These are phyloP conservation scores for Hemiscyllium ocellatum DNA, from an alignment of 2,113 vertebrate genomes.

Conservation along the genomic window DNA sequence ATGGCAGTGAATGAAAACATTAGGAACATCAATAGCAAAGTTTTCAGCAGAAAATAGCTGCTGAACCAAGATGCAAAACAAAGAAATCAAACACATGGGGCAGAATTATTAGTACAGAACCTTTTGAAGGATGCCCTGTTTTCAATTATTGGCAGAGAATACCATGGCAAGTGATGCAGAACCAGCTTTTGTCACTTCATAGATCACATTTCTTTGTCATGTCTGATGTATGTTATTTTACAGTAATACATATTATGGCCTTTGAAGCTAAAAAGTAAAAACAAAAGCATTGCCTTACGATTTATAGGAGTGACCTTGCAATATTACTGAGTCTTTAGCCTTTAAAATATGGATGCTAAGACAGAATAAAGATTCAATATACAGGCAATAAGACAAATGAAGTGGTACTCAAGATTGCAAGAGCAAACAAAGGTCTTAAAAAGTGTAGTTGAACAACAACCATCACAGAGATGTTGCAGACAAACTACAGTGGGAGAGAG, in stretches of 20 bases:
- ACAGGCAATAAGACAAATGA: too few relatives aligned
- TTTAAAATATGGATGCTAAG: too few relatives aligned
- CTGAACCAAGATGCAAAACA: background rate
- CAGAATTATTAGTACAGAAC: background rate
- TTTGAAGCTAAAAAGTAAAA: background rate
- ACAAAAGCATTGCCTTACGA: background rate
- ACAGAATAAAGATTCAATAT: too few relatives aligned
- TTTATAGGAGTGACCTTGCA: background rate
- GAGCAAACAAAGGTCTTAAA: too few relatives aligned
- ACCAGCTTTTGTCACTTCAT: background rate
- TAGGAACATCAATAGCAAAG: background rate
- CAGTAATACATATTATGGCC: background rate
- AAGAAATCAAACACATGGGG: background rate
- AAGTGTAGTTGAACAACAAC: too few relatives aligned
- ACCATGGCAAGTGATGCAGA: background rate
- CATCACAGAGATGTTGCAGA: too few relatives aligned
- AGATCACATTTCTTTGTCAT: background rate
- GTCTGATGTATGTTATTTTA: background rate
- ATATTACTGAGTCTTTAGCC: background rate
- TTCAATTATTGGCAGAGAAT: background rate
- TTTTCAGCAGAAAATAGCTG: background rate
- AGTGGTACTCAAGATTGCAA: too few relatives aligned
- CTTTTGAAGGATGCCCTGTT: background rate
- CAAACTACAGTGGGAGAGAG: too few relatives aligned
- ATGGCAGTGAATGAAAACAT: background rate